Percentiles rank a stretch among this genome's conserved stretches.
Evolutionary conservation across 2,797 vertebrate species (phyloP).

Genomic region (Kryptopterus vitreolus): DNA sequence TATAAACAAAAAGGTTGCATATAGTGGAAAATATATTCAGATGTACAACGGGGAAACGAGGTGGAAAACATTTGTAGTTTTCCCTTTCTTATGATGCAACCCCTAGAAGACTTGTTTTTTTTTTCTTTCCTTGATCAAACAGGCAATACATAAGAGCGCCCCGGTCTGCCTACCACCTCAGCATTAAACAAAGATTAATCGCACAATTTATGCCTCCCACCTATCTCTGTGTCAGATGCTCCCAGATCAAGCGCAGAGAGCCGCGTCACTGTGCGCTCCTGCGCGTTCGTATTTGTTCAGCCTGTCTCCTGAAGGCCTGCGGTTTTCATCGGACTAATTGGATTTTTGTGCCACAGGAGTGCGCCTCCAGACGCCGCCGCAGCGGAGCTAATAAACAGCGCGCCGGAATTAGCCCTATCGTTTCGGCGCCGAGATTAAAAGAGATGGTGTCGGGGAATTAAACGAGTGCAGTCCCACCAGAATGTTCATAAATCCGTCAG

Average conservation of each 20-base stretch:
- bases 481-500: background rate
- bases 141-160: background rate
- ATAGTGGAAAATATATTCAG: no score
- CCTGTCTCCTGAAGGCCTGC: constrained; percentile 37
- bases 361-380: constrained; percentile 24
- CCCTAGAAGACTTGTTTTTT: no score
- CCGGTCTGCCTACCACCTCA: background rate
- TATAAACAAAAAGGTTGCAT: no score
- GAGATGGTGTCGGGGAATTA: background rate
- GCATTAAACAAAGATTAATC: background rate
- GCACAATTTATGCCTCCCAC: background rate
- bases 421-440: background rate
- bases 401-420: background rate
- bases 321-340: constrained; percentile 45
- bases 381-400: constrained; percentile 7
- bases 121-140: background rate
- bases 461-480: background rate
- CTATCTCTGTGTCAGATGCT: background rate
- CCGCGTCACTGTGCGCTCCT: background rate
- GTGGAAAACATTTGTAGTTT: no score
- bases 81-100: no score
- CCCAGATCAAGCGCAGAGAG: background rate
- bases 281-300: constrained; percentile 14
- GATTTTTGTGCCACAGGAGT: constrained; percentile 50
- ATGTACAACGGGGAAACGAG: no score